Evolutionary conservation across 2,113 vertebrate genomes (phyloP).

Genomic region (Euleptes europaea): DNA sequence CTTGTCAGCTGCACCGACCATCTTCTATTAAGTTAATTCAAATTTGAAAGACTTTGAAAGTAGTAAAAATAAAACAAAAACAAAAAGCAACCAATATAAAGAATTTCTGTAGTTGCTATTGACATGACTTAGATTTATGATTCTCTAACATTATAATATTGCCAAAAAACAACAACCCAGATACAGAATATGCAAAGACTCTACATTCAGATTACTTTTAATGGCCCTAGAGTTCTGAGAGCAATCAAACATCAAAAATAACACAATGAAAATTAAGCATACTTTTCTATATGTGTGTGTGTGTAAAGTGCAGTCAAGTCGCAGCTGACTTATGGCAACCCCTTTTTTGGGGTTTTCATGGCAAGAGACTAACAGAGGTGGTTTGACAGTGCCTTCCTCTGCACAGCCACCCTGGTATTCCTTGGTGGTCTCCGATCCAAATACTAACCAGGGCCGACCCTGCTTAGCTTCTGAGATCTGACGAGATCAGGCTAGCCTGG

Average conservation of each 20-base stretch:
- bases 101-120: background rate
- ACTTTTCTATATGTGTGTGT: no score
- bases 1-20: conserved; percentile 12
- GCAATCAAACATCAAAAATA: rapidly evolving
- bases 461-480: no score
- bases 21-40: background rate
- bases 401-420: no score
- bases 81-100: background rate
- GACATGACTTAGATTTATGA: background rate
- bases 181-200: background rate
- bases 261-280: background rate
- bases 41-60: conserved; percentile 22
- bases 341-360: no score
- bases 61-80: background rate
- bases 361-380: no score
- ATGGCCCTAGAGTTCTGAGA: conserved; percentile 11
- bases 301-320: no score
- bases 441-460: no score
- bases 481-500: no score
- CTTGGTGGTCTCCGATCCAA: no score
- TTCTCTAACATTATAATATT: rapidly evolving
- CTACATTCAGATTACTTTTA: no score
- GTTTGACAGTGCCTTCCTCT: no score
- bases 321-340: no score
- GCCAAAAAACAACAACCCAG: background rate